These are phyloP conservation scores for Drosophila grimshawi DNA, from an alignment of 1,140 invertebrate genomes.

Conservation along the genomic window DNA sequence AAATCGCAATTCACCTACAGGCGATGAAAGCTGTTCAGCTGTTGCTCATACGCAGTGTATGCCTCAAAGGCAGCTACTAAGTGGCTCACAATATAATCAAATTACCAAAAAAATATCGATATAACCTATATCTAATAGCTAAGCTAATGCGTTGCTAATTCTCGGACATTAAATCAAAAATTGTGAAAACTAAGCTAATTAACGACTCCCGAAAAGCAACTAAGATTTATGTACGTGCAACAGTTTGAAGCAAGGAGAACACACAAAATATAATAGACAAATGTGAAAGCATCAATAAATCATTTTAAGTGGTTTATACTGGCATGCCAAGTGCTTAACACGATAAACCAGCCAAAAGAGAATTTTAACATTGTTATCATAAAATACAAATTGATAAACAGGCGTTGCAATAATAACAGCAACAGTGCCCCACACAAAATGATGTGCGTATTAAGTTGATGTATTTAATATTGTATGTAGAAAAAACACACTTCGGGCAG, in stretches of 20 bases:
- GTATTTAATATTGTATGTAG: conserved; percentile 4
- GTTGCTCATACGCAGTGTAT: conserved; percentile 37
- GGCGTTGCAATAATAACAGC: conserved; percentile 15
- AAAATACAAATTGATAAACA: conserved; percentile 67
- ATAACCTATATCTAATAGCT: conserved; percentile 32
- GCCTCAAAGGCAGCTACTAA: conserved; percentile 3
- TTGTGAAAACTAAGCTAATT: conserved; percentile 25
- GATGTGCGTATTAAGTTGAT: conserved; percentile 46
- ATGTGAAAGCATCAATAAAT: conserved; percentile 55
- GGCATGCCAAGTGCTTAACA: conserved; percentile 19
- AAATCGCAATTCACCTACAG: conserved; percentile 24
- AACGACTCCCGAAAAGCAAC: conserved; percentile 8
- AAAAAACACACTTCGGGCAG: conserved; percentile 6
- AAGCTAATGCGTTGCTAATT: conserved; percentile 16
- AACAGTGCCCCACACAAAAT: conserved; percentile 34
- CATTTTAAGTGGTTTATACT: conserved; percentile 64
- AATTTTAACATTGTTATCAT: conserved; percentile 40
- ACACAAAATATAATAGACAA: background rate
- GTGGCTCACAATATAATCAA: conserved; percentile 17
- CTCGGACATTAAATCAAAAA: conserved; percentile 35
- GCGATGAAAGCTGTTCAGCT: conserved; percentile 22
- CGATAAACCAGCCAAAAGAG: conserved; percentile 5
- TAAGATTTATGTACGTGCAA: conserved; percentile 26
- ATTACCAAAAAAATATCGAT: conserved; percentile 30
- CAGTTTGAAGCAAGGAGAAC: background rate